These are phyloP conservation scores for Crocallis elinguaria DNA, from an alignment of 2,888 invertebrate species.

Conservation along the genomic window DNA sequence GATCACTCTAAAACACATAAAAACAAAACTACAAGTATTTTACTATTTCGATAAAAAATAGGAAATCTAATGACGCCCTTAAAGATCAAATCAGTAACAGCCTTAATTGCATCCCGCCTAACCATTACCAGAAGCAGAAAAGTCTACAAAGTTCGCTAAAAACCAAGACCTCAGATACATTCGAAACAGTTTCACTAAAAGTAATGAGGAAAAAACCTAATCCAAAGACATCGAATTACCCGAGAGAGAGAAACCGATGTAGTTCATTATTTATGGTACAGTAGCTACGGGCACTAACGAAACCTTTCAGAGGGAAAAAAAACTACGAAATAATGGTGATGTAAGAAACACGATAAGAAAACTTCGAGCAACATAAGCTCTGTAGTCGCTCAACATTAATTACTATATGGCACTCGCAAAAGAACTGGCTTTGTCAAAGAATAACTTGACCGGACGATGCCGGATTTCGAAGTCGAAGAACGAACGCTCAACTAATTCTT, in stretches of 20 bases:
- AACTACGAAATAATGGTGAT: conserved; percentile 55
- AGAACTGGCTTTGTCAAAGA: conserved; percentile 64
- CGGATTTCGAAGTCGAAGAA: conserved; percentile 32
- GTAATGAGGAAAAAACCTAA: conserved; percentile 41
- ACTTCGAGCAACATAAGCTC: conserved; percentile 52
- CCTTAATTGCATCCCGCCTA: background rate
- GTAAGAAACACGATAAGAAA: conserved; percentile 61
- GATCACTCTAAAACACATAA: too few species aligned
- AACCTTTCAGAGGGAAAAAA: conserved; percentile 46
- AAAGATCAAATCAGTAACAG: background rate
- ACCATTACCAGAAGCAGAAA: background rate
- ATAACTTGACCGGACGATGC: conserved; percentile 54
- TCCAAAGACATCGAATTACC: conserved; percentile 44
- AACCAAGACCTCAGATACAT: conserved; percentile 12
- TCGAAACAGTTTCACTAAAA: conserved; percentile 34
- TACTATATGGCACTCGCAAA: conserved; percentile 60
- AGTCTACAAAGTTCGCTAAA: conserved; percentile 1
- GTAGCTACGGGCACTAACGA: conserved; percentile 37
- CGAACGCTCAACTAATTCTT: conserved; percentile 40
- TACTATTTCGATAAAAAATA: background rate
- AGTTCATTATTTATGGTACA: conserved; percentile 53
- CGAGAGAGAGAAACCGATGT: conserved; percentile 42
- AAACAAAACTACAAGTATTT: too few species aligned
- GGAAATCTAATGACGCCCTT: background rate
- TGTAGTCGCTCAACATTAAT: conserved; percentile 69